Percentiles rank a stretch among this genome's conserved stretches.
Evolutionary conservation across 2,113 vertebrate species (phyloP).

Genomic region (Nyctereutes procyonoides): DNA sequence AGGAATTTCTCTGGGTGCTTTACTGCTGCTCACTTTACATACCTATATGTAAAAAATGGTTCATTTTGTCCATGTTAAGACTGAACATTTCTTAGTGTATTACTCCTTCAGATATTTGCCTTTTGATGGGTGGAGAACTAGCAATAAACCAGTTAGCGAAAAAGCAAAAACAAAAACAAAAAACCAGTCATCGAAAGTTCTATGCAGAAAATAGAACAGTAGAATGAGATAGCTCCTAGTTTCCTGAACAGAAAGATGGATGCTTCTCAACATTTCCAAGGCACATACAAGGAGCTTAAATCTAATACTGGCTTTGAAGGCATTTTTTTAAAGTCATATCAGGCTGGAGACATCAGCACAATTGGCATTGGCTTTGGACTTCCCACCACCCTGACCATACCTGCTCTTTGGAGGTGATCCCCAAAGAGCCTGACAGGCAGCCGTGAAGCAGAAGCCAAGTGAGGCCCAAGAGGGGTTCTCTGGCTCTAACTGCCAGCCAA

Average conservation of each 20-base stretch:
- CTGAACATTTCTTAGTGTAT: not conserved
- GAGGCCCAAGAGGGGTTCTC: not conserved
- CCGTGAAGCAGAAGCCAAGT: not conserved
- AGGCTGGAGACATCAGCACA: not conserved
- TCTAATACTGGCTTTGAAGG: not conserved
- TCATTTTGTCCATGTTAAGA: not conserved
- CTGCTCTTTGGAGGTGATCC: not conserved
- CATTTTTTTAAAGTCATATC: not conserved
- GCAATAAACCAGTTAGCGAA: not conserved
- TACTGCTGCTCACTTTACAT: not conserved
- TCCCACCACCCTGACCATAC: not conserved
- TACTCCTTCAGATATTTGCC: conserved; percentile 16
- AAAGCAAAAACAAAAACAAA: too few relatives aligned
- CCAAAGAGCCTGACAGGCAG: not conserved
- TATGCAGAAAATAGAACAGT: not conserved
- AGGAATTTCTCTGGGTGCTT: not conserved
- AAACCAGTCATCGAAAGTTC: not conserved
- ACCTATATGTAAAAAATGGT: not conserved
- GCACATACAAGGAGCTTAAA: not conserved
- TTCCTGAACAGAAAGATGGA: not conserved
- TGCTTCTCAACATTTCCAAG: not conserved
- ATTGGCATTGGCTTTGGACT: not conserved
- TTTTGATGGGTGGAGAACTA: not conserved
- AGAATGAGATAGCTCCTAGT: not conserved
- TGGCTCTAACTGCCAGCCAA: not conserved